Base-by-base conservation (phyloP, 2,797 vertebrate genomes). In the Catamblyrhynchus diadema region DNA sequence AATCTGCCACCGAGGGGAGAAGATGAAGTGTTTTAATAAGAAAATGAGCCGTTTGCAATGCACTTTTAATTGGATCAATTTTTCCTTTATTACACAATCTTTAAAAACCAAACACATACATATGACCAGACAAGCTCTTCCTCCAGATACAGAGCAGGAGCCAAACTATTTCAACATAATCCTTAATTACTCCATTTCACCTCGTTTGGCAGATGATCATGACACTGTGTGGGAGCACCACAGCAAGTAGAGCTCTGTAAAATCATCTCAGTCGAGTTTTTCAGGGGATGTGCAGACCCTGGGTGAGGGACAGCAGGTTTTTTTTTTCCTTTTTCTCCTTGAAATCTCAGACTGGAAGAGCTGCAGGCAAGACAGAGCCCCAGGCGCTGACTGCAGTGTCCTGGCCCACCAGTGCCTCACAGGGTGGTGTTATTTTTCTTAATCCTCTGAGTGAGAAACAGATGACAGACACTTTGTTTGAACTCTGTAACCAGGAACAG, bases 11-110 rank as follows among this genome's bases (percentile, higher is more conserved):
- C 32, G 24, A 93, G 69, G 45, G 86, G 88, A 72, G 86, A 86
- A 95, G 94, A 97, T 75, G 44, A 93, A 97, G 88, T 78, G 74
- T 73, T 95, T 88, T 95, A 95, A 92, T 93, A 97, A 96, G 77
- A 61, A 92, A 85, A 88, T 44, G 44, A 95, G 93, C 83, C 13
- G 7, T 86, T 89, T 89, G 57, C 90, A 96, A 94, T 86, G 82
- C 33, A 45, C 91, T 95, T 97, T 94, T 98, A 97, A 97, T 96
- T 97, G 94, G 93, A 96, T 97, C 95, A 56, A 84, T 97, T 97
- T 97, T 90, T 95, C 96, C 94, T 97, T 97, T 97, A 95, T 97
- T 96, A 96, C 51, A 92, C 78, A 47, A 65, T 90, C 97, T 94
- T 96, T 94, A 80, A 90, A 97, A 96, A 87, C 66, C 54, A 42